Evolutionary conservation across 2,113 vertebrate species (phyloP), one percentile per base, ranked within the genome.

Genomic region (Poeciliopsis turrubarensis): DNA sequence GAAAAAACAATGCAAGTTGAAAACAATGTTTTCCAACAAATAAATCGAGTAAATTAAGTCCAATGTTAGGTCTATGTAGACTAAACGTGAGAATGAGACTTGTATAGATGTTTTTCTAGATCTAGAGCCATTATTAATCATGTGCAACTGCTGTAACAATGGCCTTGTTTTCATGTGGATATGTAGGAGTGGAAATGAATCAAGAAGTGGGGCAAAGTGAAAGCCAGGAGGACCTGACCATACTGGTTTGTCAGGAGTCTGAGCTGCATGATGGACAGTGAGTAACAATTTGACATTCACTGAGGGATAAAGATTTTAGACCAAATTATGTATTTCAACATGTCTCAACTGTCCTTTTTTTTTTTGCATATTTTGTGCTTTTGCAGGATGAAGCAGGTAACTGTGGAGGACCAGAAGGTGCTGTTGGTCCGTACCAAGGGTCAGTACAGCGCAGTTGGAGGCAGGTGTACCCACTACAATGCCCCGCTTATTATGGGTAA

Each of bases 251-350:
- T 92, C 86, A 85, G 65, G 95, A 95, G 74, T 83, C 77, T 0
- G 96, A 97, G 0, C 65, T 98, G 2, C 77, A 92, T n/a, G 95
- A 97, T 57, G 96, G 96, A 92, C 84, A 96, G 97, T 97, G 93
- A 94, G 95, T 93, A 6, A 22, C 60, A 73, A 37, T 15, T 27
- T 15, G 11, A 3, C 1, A 12, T 12, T 30, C 10, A 19, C 7
- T 30, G 4, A 22, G 30, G 1, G 19, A 54, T 54, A 60, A 41
- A 65, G 30, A 37, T 54, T 3, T 57, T 31, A 22, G 6, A 3
- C 1, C 25, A 31, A 14, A 19, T 54, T 4, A 22, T 14, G 30
- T 32, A 17, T 29, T 4, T 27, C 27, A 7, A 31, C 30, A 3
- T 34, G 25, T 60, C 12, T 14, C 65, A 27, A 60, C 3, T n/a